phyloP scores from a whole-genome alignment of 1,140 invertebrate species.

The Solen grandis region DNA sequence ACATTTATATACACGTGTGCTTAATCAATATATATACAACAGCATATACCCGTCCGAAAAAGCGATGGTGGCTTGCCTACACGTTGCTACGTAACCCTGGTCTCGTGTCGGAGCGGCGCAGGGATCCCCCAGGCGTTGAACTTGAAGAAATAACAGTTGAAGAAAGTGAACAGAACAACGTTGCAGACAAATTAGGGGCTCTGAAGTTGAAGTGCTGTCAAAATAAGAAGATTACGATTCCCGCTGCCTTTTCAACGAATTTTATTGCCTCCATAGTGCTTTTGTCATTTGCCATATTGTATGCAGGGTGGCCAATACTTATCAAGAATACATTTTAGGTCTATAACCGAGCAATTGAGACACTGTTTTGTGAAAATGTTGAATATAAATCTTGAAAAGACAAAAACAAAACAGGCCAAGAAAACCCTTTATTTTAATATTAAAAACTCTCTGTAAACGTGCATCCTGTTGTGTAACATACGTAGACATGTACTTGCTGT shows the following conservation, averaged over 20 bases:
- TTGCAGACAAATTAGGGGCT: neutral
- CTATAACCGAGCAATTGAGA: no score
- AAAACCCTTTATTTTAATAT: no score
- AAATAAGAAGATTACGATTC: constrained; percentile 26
- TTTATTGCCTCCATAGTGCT: constrained; percentile 22
- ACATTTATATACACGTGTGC: no score
- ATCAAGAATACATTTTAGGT: no score
- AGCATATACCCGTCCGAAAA: no score
- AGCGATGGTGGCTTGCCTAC: constrained; percentile 58
- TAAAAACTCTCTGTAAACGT: no score
- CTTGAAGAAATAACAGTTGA: neutral
- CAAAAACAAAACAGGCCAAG: no score
- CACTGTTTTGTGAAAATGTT: no score
- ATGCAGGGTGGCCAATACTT: constrained; percentile 11
- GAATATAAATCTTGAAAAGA: no score
- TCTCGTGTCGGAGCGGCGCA: constrained; percentile 18
- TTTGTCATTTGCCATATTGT: constrained; percentile 5
- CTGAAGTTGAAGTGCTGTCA: neutral
- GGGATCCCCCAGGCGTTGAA: neutral
- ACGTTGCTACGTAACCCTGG: constrained; percentile 58
- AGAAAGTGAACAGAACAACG: neutral
- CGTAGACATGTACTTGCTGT: no score
- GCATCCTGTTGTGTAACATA: no score
- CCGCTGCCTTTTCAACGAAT: constrained; percentile 18
- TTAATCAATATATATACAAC: no score